These are phyloP conservation scores for Pyralis farinalis DNA, from an alignment of 2,888 invertebrate genomes.

Conservation along the genomic window DNA sequence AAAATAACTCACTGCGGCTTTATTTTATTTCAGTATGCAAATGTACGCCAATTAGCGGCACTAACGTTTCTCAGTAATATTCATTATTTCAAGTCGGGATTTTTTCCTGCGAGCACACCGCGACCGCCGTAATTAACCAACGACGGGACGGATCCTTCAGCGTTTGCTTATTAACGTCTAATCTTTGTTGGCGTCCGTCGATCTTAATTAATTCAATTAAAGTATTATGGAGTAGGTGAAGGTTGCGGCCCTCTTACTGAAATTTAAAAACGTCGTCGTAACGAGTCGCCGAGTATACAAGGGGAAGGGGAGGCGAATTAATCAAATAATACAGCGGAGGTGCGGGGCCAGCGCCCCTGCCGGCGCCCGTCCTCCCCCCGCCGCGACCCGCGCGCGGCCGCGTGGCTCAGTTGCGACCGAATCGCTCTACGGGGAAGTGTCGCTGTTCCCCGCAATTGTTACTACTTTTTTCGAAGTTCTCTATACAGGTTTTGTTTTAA, in stretches of 20 bases:
- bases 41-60: conserved; percentile 74
- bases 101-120: conserved; percentile 49
- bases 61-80: conserved; percentile 67
- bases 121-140: conserved; percentile 60
- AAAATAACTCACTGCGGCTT: conserved; percentile 65
- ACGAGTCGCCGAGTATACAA: conserved; percentile 77
- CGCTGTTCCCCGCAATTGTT: conserved; percentile 60
- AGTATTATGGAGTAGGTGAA: conserved; percentile 76
- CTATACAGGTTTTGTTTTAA: conserved; percentile 72
- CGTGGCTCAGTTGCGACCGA: conserved; percentile 76
- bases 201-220: conserved; percentile 77
- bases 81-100: conserved; percentile 70
- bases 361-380: conserved; percentile 30
- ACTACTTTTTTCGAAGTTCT: conserved; percentile 80
- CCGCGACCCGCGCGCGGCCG: conserved; percentile 56
- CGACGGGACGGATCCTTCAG: conserved; percentile 65
- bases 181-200: conserved; percentile 65
- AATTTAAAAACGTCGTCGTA: conserved; percentile 78
- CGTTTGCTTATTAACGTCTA: conserved; percentile 74
- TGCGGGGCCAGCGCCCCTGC: conserved; percentile 47
- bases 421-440: conserved; percentile 72
- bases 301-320: conserved; percentile 81
- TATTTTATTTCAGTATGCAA: conserved; percentile 74
- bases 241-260: conserved; percentile 72
- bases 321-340: conserved; percentile 80